Evolutionary conservation across 2,113 vertebrate genomes (phyloP), one percentile per base, ranked within the genome.

Genomic region (Tetrao urogallus): DNA sequence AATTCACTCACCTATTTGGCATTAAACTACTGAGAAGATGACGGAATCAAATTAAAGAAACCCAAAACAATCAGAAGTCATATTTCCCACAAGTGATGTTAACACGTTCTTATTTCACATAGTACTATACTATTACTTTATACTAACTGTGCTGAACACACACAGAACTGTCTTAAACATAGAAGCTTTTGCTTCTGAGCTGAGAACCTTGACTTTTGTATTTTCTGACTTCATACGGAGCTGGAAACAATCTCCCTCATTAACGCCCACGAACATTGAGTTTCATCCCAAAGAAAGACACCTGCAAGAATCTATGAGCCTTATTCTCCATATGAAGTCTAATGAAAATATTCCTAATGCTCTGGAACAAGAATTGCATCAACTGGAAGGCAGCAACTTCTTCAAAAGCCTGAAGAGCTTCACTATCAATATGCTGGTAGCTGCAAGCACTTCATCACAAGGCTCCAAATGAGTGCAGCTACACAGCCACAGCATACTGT

Each of bases 121-220:
- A 24, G 13, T 1, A 1, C 61, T 61, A 57, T 1, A 1, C 10
- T 30, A 77, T 34, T 61, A 43, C 13, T 86, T 34, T 52, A 1
- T 25, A 56, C 36, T 61, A 70, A 24, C 38, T 89, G 40, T 45
- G 2, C 12, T 71, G 25, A 71, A 61, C 47, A 61, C 48, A 52
- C 34, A 6, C 13, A 2, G 13, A 67, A 42, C 1, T 60, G 32
- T 47, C 36, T 70, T 63, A 56, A 73, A 6, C 30, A 40, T 5
- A n/a, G 45, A 15, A 87, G 12, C 10, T 6, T 56, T 90, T 83
- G 57, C 16, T 69, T 74, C 34, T 48, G 42, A 89, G 28, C 25
- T 69, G 5, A 30, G 73, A 82, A 66, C 12, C 22, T 43, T 72
- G 74, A 71, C n/a, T 72, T 56, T 22, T 13, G 14, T 12, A 21